Evolutionary conservation across 2,888 invertebrate species (phyloP).

Genomic region (Coleophora flavipennella): DNA sequence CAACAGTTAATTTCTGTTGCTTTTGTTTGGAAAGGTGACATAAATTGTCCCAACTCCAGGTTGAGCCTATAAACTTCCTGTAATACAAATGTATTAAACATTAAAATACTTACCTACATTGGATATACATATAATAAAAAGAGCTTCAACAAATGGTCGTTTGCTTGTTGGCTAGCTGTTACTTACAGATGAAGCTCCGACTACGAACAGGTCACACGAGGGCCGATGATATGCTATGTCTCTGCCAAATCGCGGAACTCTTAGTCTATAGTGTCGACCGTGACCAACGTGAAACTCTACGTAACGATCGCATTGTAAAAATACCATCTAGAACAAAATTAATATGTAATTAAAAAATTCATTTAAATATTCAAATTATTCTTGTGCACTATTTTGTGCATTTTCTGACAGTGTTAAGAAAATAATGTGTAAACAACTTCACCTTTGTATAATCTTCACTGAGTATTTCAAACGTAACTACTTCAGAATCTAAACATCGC

Average conservation of each 20-base stretch:
- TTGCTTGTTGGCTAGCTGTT: conserved; percentile 2
- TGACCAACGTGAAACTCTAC: conserved; percentile 96
- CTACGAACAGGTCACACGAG: conserved; percentile 93
- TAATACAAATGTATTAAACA: too few relatives aligned
- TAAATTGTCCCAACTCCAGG: conserved; percentile 94
- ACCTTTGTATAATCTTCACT: conserved; percentile 98
- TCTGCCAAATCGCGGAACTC: conserved; percentile 96
- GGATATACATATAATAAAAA: too few relatives aligned
- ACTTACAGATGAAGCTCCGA: conserved; percentile 85
- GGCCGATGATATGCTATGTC: conserved; percentile 93
- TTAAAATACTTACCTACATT: too few relatives aligned
- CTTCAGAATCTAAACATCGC: conserved; percentile 96
- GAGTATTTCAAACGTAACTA: conserved; percentile 91
- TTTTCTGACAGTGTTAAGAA: too few relatives aligned
- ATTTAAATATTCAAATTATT: too few relatives aligned
- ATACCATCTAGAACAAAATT: conserved; percentile 79
- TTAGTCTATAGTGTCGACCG: conserved; percentile 90
- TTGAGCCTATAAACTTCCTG: conserved; percentile 96
- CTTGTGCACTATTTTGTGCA: too few relatives aligned
- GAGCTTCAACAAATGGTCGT: too few relatives aligned
- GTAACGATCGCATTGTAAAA: conserved; percentile 87
- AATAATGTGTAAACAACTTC: too few relatives aligned
- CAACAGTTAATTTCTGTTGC: conserved; percentile 86
- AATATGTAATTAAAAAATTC: too few relatives aligned
- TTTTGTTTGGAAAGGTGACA: conserved; percentile 85